Percentiles rank a stretch among this genome's conserved stretches.
Conservation (phyloP, 2,797 vertebrate species). For the Crocodylus rhombifer region DNA sequence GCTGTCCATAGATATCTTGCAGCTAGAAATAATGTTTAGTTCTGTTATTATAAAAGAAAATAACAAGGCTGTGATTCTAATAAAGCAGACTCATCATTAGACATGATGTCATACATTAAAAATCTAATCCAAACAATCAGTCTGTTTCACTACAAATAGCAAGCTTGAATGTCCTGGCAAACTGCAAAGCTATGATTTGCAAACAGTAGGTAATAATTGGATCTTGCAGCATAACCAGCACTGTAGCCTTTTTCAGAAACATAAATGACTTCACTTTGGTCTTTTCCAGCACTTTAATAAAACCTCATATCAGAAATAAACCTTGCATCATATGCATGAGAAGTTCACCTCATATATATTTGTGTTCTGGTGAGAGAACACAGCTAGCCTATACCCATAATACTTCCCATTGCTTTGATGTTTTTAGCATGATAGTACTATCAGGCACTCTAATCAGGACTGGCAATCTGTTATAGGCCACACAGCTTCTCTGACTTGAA, state of each 20-base stretch:
- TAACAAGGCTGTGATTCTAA: conserved; percentile 48
- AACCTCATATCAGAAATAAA: conserved; percentile 56
- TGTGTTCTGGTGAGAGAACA: conserved; percentile 72
- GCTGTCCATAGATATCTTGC: conserved; percentile 10
- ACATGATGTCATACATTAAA: conserved; percentile 83
- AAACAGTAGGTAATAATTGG: conserved; percentile 86
- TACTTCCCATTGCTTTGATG: conserved; percentile 30
- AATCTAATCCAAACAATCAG: conserved; percentile 81
- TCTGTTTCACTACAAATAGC: conserved; percentile 81
- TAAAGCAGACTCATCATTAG: conserved; percentile 77
- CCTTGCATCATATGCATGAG: conserved; percentile 20
- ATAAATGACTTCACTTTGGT: conserved; percentile 78
- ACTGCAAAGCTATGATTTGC: conserved; percentile 80
- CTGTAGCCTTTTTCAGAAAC: conserved; percentile 76
- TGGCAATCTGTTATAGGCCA: not conserved
- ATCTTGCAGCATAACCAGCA: conserved; percentile 66
- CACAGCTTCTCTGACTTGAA: conserved; percentile 14
- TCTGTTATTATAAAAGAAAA: conserved; percentile 54
- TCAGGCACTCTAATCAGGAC: not conserved
- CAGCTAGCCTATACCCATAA: conserved; percentile 34
- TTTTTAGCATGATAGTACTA: conserved; percentile 3
- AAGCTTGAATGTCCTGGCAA: conserved; percentile 80
- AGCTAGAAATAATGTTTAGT: conserved; percentile 40
- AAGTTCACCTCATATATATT: conserved; percentile 20
- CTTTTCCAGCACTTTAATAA: conserved; percentile 65